Percentiles rank a stretch among this genome's conserved stretches.
Conservation (phyloP, 64 coral and sea anemone genomes). For the Pocillopora damicornis region DNA sequence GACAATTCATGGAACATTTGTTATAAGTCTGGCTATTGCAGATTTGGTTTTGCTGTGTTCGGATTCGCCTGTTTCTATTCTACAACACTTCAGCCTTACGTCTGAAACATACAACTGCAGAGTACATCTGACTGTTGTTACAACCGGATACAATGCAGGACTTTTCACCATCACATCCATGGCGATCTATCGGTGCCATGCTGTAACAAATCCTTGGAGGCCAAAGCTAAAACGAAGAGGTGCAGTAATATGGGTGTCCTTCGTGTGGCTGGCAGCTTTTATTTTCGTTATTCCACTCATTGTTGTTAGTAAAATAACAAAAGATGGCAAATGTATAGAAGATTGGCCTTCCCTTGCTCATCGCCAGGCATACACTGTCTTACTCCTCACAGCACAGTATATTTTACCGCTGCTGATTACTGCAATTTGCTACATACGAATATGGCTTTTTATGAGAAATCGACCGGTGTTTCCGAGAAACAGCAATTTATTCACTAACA, state of each 20-base stretch:
- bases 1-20: conserved; percentile 73
- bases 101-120: conserved; percentile 49
- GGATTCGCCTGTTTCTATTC: conserved; percentile 47
- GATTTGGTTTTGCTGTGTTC: conserved; percentile 81
- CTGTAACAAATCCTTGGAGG: conserved; percentile 70
- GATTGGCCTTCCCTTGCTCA: conserved; percentile 46
- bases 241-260: conserved; percentile 36
- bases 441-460: conserved; percentile 48
- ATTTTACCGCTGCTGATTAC: conserved; percentile 61
- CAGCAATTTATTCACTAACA: not conserved
- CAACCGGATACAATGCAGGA: conserved; percentile 51
- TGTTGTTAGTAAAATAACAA: conserved; percentile 40
- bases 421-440: conserved; percentile 61
- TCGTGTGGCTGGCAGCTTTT: conserved; percentile 71
- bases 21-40: conserved; percentile 68
- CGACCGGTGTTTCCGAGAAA: conserved; percentile 5
- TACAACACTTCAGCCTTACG: conserved; percentile 15
- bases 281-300: conserved; percentile 64
- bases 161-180: conserved; percentile 83
- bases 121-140: conserved; percentile 50
- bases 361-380: conserved; percentile 58
- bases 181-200: conserved; percentile 68
- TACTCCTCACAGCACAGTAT: conserved; percentile 58
- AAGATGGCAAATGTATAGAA: conserved; percentile 33
- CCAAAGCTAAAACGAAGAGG: conserved; percentile 43